Conservation (phyloP, 2,113 vertebrate genomes). For the Pionites leucogaster region DNA sequence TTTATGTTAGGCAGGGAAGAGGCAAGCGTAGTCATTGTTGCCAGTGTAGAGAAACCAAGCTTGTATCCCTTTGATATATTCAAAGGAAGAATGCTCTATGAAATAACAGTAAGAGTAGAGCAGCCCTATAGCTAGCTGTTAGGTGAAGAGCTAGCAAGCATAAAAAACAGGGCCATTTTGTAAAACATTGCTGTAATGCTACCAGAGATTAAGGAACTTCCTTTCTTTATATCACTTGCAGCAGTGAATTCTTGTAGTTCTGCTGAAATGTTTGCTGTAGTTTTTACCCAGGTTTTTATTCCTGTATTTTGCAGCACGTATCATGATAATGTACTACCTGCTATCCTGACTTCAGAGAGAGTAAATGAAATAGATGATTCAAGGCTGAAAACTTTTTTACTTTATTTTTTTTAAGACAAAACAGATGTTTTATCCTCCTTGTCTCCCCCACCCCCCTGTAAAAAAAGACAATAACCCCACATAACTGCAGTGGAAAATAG, state of each 20-base stretch:
- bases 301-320: background rate
- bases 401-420: background rate
- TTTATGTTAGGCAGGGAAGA: background rate
- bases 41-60: background rate
- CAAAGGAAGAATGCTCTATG: background rate
- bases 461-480: background rate
- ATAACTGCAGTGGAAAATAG: background rate
- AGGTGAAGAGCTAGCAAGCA: background rate
- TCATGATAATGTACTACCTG: background rate
- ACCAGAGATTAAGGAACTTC: background rate
- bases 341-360: background rate
- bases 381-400: background rate
- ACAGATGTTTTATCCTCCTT: background rate
- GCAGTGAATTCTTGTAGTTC: background rate
- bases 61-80: background rate
- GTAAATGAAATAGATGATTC: background rate
- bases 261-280: background rate
- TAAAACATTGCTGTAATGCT: background rate
- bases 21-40: fast-evolving
- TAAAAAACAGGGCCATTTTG: background rate
- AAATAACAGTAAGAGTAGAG: background rate
- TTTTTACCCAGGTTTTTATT: background rate
- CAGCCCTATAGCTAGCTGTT: background rate
- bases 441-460: background rate
- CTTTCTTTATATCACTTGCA: background rate